Evolutionary conservation across 2,113 vertebrate species (phyloP), one percentile per base, ranked within the genome.

Genomic region (Osmerus mordax): DNA sequence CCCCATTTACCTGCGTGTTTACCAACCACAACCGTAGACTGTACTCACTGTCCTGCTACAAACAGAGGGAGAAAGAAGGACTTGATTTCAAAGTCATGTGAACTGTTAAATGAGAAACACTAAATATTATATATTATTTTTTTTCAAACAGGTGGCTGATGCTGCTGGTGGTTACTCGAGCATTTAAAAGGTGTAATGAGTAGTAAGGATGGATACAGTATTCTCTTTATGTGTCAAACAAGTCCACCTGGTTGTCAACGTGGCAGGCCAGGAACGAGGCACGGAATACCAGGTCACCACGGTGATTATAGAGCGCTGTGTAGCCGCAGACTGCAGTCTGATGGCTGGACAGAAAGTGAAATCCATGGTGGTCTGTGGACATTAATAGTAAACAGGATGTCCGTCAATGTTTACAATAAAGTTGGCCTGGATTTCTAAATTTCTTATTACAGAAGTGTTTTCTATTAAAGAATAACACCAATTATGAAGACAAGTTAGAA

Each of bases 181-280:
- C 55, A 56, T 19, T 19, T 19, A 19, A 67, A 67, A 7, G 6
- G 16, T 71, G 47, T n/a, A 51, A 51, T 16, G 32, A 52, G 23
- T 15, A 9, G 11, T 41, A 70, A 21, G 21, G 28, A 58, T 23
- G 55, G 28, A 56, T n/a, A 11, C 15, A 58, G 29, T 16, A 23
- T 23, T 56, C 13, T 14, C 28, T 28, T 3, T 13, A 55, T 4
- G 15, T 23, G 23, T 55, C 36, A 19, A 58, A 19, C 16, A 2
- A 41, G 59, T 12, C 12, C 15, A 87, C 87, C 71, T 78, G 7
- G 56, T 66, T 86, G 54, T 74, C 64, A 51, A 88, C 87, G 2
- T 88, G 78, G 66, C 87, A 90, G 61, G 84, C 78, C 54, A 83
- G 81, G 82, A 84, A 89, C 8, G 89, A 90, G 52, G 85, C 84